Evolutionary conservation across 2,113 vertebrate species (phyloP), one percentile per base, ranked within the genome.

Genomic region (Alligator mississippiensis): DNA sequence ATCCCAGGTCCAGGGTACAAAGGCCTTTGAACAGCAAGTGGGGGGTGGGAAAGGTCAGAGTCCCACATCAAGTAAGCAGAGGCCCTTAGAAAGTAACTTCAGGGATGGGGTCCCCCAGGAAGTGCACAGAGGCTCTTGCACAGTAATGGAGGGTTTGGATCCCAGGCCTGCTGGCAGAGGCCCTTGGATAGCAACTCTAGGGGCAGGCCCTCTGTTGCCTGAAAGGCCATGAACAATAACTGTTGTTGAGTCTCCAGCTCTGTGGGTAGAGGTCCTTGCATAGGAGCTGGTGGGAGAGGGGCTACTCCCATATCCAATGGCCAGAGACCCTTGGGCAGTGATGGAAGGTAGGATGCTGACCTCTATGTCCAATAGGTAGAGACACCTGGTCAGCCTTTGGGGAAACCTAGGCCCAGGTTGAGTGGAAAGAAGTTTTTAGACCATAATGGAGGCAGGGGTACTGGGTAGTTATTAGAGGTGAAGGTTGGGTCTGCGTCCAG

Each of bases 21-120:
- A 38, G 38, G 7, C 38, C 38, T 38, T 38, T 38, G 38, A 38
- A 38, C 38, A 38, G 38, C 38, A 38, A 38, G 38, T 38, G 47
- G 7, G 47, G 47, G 47, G 9, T 47, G 47, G 47, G 47, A 47
- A 47, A 47, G 47, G 47, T 82, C 28, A 74, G 27, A 68, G 74
- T 81, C 12, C 66, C 16, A 11, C 0, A 47, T 47, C 47, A 47
- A 47, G 47, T 47, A 1, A 0, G 0, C 74, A 57, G 34, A 9
- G 78, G 34, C 11, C 8, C 30, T 1, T 2, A 22, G 54, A 79
- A 25, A 38, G 75, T n/a, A 47, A 25, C 60, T 0, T 0, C 6
- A 63, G 59, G 3, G 1, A 0, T 57, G 47, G 22, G 30, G 21
- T 22, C 54, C 72, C 63, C 74, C 82, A 70, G 47, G 47, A 28